Percentiles rank a stretch among this genome's conserved stretches.
phyloP scores from a whole-genome alignment of 2,888 invertebrate genomes.

The Chydorus sphaericus region DNA sequence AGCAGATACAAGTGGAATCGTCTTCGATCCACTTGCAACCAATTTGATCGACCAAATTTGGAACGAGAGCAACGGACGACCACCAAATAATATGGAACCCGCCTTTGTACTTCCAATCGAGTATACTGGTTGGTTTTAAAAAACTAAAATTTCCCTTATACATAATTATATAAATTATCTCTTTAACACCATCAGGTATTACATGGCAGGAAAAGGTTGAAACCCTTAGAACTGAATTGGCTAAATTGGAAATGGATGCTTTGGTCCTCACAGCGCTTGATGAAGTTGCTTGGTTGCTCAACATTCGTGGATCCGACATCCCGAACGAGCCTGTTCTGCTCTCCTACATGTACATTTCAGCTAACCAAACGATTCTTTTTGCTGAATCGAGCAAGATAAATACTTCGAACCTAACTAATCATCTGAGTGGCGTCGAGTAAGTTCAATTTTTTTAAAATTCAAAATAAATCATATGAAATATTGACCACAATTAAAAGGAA shows the following conservation, averaged over 20 bases:
- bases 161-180: not conserved
- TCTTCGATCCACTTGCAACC: slow-evolving; percentile 18
- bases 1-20: no score
- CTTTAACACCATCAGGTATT: slow-evolving; percentile 34
- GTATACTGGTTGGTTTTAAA: slow-evolving; percentile 37
- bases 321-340: slow-evolving; percentile 64
- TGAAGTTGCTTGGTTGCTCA: slow-evolving; percentile 76
- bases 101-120: slow-evolving; percentile 45
- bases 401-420: not conserved
- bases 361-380: slow-evolving; percentile 42
- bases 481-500: not conserved
- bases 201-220: slow-evolving; percentile 61
- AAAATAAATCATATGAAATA: not conserved
- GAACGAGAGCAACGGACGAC: slow-evolving; percentile 40
- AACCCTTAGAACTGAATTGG: slow-evolving; percentile 46
- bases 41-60: slow-evolving; percentile 68
- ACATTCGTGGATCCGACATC: slow-evolving; percentile 69
- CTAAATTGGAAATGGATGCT: slow-evolving; percentile 48
- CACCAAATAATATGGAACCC: slow-evolving; percentile 38
- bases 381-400: not conserved
- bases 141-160: not conserved
- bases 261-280: slow-evolving; percentile 73
- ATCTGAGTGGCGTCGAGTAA: not conserved
- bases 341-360: slow-evolving; percentile 54
- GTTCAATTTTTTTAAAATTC: not conserved